Percentiles rank a stretch among this genome's conserved stretches.
phyloP scores from a whole-genome alignment of 2,113 vertebrate species.

The Podilymbus podiceps region DNA sequence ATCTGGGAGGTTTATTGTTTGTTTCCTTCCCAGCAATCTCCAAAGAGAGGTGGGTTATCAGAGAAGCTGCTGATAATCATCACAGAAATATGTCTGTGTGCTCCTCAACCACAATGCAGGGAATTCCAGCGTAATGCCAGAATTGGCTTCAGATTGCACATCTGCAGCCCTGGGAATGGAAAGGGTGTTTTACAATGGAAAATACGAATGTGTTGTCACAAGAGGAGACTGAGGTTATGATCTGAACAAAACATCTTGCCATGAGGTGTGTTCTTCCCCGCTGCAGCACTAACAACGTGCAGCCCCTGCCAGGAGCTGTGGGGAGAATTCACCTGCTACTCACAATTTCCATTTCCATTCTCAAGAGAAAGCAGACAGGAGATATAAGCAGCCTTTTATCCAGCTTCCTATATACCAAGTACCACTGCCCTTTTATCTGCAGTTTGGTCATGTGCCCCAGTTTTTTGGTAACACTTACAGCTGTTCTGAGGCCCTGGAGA shows the following conservation, averaged over 20 bases:
- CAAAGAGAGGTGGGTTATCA: constrained; percentile 54
- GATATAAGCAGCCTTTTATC: fast-evolving
- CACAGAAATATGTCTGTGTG: constrained; percentile 38
- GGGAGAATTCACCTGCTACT: not conserved
- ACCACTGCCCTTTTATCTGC: not conserved
- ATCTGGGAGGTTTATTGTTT: constrained; percentile 67
- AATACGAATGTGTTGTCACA: not conserved
- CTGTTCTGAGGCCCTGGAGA: constrained; percentile 87
- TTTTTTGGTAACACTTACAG: constrained; percentile 77
- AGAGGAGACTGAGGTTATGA: not conserved
- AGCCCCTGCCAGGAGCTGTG: not conserved
- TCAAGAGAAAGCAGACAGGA: not conserved
- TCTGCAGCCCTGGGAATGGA: not conserved
- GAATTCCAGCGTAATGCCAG: not conserved
- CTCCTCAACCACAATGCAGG: constrained; percentile 15
- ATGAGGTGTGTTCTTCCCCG: not conserved
- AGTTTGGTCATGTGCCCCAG: not conserved
- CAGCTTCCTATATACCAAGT: not conserved
- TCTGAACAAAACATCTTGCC: not conserved
- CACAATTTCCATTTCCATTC: not conserved
- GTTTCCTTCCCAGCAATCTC: constrained; percentile 49
- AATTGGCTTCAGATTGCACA: not conserved
- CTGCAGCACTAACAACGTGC: not conserved
- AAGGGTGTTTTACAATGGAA: not conserved
- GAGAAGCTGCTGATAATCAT: constrained; percentile 64